Base-by-base conservation (phyloP, 2,888 invertebrate species). In the Meteorus cinctellus region DNA sequence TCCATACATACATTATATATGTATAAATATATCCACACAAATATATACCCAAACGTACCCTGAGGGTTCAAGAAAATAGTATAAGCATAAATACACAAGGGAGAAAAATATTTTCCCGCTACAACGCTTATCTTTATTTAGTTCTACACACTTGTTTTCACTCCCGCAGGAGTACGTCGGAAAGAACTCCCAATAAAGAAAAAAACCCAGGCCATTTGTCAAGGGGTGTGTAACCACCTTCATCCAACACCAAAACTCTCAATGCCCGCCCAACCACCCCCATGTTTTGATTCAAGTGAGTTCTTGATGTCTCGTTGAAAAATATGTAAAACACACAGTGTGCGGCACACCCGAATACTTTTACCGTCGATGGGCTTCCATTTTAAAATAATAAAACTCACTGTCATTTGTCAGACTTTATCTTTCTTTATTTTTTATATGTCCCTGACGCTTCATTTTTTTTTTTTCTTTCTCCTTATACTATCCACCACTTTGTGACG, bases 371-470 rank as follows among this genome's bases (percentile, higher is more conserved):
- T 87, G 87, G 86, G 82, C 82, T 85, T 86, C 88, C 41, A 41
- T 89, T 89, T 87, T 89, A 89, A 89, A 89, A 89, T 89, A 89
- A 89, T 89, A 89, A 89, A 89, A 89, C 83, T 88, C 85, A 86
- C 84, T 83, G 88, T 89, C 89, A 89, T 89, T 89, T 89, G 89
- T 89, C 89, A 89, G 88, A 68, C 27, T 31, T 41, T 41, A 41
- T 27, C 41, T 66, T 24, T 36, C 63, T 31, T 70, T 59, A 48
- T 48, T 68, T 51, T 51, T 51, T 68, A 12, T 66, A 24, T 66
- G 8, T 66, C 41, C 24, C 41, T 66, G 19, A 12, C 27, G 31
- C 14, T 4, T 29, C 14, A 19, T 59, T 71, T 71, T 71, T 19
- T 71, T 71, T 19, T 34, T 60, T 59, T 71, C 27, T 70, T 60